Percentiles rank a stretch among this genome's conserved stretches.
phyloP scores from a whole-genome alignment of 2,797 vertebrate genomes.

The Typhlichthys subterraneus region DNA sequence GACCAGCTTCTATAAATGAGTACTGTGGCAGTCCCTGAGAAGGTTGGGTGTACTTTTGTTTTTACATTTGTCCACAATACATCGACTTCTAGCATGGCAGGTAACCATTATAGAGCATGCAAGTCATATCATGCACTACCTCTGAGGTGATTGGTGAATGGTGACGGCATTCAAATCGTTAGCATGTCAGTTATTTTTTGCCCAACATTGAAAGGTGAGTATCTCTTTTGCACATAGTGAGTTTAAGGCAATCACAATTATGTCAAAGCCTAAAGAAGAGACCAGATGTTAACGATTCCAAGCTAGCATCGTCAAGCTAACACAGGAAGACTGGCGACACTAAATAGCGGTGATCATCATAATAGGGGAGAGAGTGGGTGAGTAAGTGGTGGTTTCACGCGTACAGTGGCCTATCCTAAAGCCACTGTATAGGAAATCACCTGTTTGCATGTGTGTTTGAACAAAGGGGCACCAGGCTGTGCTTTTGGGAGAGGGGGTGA shows the following conservation, averaged over 20 bases:
- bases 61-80: slow-evolving; percentile 58
- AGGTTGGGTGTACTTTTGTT: slow-evolving; percentile 58
- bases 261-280: slow-evolving; percentile 38
- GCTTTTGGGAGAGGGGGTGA: slow-evolving; percentile 38
- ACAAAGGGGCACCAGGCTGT: slow-evolving; percentile 51
- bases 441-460: slow-evolving; percentile 46
- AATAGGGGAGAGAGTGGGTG: slow-evolving; percentile 48
- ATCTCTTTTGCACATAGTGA: slow-evolving; percentile 39
- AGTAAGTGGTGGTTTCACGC: slow-evolving; percentile 55
- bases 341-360: slow-evolving; percentile 48
- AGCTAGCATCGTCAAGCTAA: slow-evolving; percentile 52
- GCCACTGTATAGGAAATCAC: slow-evolving; percentile 42
- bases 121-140: slow-evolving; percentile 75
- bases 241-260: slow-evolving; percentile 39
- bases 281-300: slow-evolving; percentile 41
- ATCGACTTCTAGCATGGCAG: slow-evolving; percentile 71
- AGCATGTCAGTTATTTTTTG: slow-evolving; percentile 39
- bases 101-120: slow-evolving; percentile 76
- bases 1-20: slow-evolving; percentile 67
- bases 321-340: slow-evolving; percentile 38
- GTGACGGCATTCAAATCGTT: slow-evolving; percentile 54
- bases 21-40: slow-evolving; percentile 75
- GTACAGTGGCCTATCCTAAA: slow-evolving; percentile 39
- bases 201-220: slow-evolving; percentile 46
- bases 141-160: slow-evolving; percentile 68